phyloP scores from a whole-genome alignment of 64 coral and sea anemone genomes.

The Actinia tenebrosa region DNA sequence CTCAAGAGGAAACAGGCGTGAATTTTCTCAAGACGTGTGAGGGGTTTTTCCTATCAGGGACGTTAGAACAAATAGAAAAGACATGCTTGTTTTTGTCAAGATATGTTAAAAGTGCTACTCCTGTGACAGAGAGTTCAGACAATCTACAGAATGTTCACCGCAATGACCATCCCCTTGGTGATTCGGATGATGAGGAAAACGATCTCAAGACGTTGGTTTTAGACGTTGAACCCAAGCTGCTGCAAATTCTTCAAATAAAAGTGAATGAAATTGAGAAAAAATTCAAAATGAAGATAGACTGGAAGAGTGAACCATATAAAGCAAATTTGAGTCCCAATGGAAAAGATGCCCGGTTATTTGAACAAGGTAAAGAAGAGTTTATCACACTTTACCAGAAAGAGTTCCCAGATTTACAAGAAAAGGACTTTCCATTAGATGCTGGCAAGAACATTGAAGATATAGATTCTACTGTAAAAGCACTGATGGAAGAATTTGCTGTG shows the following conservation, averaged over 20 bases:
- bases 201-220: neutral
- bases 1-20: neutral
- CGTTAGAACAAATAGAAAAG: neutral
- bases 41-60: neutral
- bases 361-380: constrained; percentile 8
- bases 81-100: neutral
- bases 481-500: neutral
- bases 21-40: neutral
- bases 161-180: neutral
- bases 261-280: neutral
- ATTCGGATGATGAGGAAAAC: neutral
- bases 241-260: neutral
- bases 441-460: neutral
- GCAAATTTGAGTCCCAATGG: neutral
- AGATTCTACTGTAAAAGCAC: neutral
- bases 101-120: neutral
- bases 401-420: neutral
- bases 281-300: constrained; percentile 7
- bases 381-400: constrained; percentile 18
- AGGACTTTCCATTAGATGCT: neutral
- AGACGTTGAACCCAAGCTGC: constrained; percentile 23
- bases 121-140: neutral
- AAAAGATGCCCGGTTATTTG: neutral
- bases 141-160: neutral
- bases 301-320: neutral